Conservation (phyloP, 2,888 invertebrate genomes). For the Drosophila colorata region DNA sequence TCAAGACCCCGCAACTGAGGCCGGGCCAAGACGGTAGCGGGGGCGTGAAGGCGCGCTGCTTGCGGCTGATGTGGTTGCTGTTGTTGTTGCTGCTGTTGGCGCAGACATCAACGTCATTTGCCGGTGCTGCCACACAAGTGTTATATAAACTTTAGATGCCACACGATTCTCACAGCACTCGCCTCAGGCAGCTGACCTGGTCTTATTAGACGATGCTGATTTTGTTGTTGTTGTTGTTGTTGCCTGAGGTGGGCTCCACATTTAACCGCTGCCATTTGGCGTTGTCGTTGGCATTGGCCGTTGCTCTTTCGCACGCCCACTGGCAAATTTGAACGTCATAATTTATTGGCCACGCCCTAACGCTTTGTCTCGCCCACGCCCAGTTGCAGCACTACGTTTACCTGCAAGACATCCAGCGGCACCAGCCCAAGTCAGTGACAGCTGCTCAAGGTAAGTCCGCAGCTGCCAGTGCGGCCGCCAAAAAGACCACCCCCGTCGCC, state of each 20-base stretch:
- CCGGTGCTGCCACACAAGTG: constrained; percentile 54
- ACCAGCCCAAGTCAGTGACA: constrained; percentile 74
- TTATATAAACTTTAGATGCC: constrained; percentile 76
- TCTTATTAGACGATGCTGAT: constrained; percentile 19
- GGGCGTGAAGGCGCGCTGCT: background rate
- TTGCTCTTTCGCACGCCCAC: constrained; percentile 62
- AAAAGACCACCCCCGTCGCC: constrained; percentile 60
- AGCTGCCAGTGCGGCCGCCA: constrained; percentile 27
- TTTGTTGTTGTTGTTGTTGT: constrained; percentile 7
- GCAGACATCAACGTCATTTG: constrained; percentile 39
- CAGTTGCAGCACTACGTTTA: constrained; percentile 84
- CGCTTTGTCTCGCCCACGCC: constrained; percentile 39
- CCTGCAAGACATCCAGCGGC: constrained; percentile 82
- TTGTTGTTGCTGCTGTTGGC: constrained; percentile 19
- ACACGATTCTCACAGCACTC: constrained; percentile 70
- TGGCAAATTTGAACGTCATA: constrained; percentile 27
- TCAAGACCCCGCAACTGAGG: constrained; percentile 33
- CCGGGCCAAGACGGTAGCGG: background rate
- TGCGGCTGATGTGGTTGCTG: constrained; percentile 14
- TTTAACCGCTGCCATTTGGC: constrained; percentile 61
- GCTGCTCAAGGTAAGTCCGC: constrained; percentile 67
- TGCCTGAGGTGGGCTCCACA: constrained; percentile 41
- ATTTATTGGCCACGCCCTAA: constrained; percentile 43
- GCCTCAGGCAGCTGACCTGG: constrained; percentile 32
- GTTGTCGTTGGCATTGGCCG: constrained; percentile 66